Evolutionary conservation across 2,797 vertebrate species (phyloP).

Genomic region (Rallus crepitans): DNA sequence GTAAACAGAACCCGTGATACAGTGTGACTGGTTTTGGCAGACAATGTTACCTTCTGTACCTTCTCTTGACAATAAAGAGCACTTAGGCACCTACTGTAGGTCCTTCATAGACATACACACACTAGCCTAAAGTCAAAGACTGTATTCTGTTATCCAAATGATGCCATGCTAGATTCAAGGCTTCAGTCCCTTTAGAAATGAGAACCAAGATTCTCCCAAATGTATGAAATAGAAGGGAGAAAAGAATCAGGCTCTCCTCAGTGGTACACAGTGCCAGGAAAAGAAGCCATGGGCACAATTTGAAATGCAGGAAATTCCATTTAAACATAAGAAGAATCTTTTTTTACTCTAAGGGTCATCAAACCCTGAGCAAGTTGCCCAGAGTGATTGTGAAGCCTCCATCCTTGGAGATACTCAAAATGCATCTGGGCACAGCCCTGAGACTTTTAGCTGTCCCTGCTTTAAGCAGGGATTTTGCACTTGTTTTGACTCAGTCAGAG

Average conservation of each 20-base stretch:
- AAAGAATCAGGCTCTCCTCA: background rate
- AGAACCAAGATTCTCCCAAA: background rate
- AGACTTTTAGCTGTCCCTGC: background rate
- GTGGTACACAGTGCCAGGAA: background rate
- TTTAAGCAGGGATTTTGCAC: background rate
- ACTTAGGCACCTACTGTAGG: too few species aligned
- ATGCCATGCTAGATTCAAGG: background rate
- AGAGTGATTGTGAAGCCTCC: background rate
- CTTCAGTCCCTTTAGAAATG: background rate
- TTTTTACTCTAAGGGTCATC: background rate
- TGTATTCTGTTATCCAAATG: background rate
- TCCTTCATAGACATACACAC: background rate
- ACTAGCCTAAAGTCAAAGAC: background rate
- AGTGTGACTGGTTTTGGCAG: background rate
- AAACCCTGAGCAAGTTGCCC: background rate
- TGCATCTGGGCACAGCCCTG: background rate
- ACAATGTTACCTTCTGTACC: background rate
- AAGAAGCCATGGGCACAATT: background rate
- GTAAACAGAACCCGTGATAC: background rate
- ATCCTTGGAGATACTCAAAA: background rate
- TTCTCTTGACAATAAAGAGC: background rate
- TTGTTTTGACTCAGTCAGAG: too few species aligned
- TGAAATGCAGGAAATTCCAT: background rate
- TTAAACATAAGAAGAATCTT: background rate
- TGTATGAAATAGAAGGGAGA: too few species aligned